A percentile compares a stretch with the other conserved stretches of the same genome.
Evolutionary conservation across 2,797 vertebrate genomes (phyloP).

Genomic region (Pseudotriccus pelzelni): DNA sequence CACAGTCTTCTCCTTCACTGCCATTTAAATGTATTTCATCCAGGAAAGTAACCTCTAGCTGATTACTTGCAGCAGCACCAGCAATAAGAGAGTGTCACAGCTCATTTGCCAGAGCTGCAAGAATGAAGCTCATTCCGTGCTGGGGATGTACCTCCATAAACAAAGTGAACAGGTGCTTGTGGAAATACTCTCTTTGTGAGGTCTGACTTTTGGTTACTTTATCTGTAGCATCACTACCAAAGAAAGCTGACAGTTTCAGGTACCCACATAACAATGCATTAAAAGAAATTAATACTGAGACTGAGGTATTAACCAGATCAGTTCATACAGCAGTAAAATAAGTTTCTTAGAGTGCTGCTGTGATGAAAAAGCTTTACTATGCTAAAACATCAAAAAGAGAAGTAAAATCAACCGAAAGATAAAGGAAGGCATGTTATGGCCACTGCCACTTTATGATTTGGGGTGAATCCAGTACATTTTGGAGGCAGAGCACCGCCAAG

Average conservation of each 20-base stretch:
- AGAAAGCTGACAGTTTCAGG: not conserved
- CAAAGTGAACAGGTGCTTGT: not conserved
- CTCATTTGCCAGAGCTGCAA: slow-evolving; percentile 19
- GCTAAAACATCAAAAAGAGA: not conserved
- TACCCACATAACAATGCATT: not conserved
- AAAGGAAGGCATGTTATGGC: not conserved
- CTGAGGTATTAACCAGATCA: not conserved
- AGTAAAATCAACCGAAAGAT: not conserved
- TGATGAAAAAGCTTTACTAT: not conserved
- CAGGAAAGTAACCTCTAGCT: not conserved
- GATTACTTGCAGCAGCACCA: not conserved
- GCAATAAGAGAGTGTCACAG: not conserved
- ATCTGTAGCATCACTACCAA: not conserved
- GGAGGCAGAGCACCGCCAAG: not conserved
- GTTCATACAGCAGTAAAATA: not conserved
- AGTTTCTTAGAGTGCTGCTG: not conserved
- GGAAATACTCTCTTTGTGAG: not conserved
- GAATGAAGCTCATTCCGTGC: not conserved
- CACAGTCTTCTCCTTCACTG: not conserved
- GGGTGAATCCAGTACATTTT: not conserved
- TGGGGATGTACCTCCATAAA: not conserved
- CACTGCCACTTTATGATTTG: not conserved
- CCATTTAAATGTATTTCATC: not conserved
- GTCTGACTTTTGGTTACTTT: not conserved
- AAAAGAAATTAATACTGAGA: not conserved